phyloP scores from a whole-genome alignment of 2,888 invertebrate genomes.

The Ganaspis brasiliensis region DNA sequence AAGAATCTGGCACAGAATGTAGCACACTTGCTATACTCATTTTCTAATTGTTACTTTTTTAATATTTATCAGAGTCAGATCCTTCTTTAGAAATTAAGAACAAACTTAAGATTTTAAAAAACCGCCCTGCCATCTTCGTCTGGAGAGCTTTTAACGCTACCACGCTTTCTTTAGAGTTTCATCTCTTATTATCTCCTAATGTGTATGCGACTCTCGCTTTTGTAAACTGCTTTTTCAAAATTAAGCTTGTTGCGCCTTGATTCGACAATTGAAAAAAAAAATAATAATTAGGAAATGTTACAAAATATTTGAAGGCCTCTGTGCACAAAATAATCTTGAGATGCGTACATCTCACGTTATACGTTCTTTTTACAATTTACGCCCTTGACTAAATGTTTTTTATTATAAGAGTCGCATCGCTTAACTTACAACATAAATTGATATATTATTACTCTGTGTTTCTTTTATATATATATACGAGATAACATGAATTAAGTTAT shows the following conservation, averaged over 20 bases:
- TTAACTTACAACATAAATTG: constrained; percentile 66
- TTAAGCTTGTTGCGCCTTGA: constrained; percentile 12
- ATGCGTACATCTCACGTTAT: constrained; percentile 30
- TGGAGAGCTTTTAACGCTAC: constrained; percentile 52
- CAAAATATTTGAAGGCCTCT: constrained; percentile 23
- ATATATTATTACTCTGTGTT: constrained; percentile 74
- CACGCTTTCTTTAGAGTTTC: constrained; percentile 60
- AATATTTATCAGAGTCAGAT: constrained; percentile 70
- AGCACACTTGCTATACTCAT: constrained; percentile 64
- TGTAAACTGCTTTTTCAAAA: constrained; percentile 38
- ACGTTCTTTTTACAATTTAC: constrained; percentile 24
- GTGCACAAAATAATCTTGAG: constrained; percentile 26
- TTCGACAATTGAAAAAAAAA: not conserved
- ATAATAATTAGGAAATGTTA: constrained; percentile 13
- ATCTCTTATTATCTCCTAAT: constrained; percentile 61
- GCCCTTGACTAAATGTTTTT: constrained; percentile 52
- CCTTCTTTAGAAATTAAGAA: constrained; percentile 68
- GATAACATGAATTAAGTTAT: constrained; percentile 70
- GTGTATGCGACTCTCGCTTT: constrained; percentile 67
- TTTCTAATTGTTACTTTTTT: constrained; percentile 71
- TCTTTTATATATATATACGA: constrained; percentile 71
- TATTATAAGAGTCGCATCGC: constrained; percentile 68
- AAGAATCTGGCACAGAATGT: constrained; percentile 57
- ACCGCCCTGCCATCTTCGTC: constrained; percentile 54
- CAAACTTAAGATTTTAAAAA: constrained; percentile 57